Percentiles rank a stretch among this genome's conserved stretches.
Evolutionary conservation across 35 echinoderm and acorn worm species (phyloP).

Genomic region (Ptychodera flava): DNA sequence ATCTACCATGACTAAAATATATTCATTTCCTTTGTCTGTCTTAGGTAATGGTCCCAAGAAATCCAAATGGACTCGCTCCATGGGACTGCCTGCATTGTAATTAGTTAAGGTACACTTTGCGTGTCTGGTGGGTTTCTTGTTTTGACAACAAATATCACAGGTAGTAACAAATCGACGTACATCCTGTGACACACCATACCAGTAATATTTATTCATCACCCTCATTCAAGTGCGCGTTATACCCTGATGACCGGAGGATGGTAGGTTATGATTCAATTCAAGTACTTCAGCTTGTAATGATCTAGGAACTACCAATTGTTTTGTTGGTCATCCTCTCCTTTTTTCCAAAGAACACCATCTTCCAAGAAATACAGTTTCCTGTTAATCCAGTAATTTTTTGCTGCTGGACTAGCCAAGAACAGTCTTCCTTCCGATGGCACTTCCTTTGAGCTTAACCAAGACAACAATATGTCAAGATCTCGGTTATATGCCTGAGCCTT

Average conservation of each 20-base stretch:
- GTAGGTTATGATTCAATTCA: slow-evolving; percentile 26
- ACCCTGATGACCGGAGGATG: background rate
- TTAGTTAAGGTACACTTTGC: background rate
- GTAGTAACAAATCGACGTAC: background rate
- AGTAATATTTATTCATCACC: slow-evolving; percentile 26
- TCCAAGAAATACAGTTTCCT: slow-evolving; percentile 11
- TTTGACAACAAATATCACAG: background rate
- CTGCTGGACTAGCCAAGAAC: background rate
- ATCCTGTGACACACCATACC: slow-evolving; percentile 36
- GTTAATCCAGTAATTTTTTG: slow-evolving; percentile 41
- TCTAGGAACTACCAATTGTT: background rate
- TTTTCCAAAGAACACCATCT: slow-evolving; percentile 15
- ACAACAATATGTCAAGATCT: background rate
- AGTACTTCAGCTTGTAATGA: slow-evolving; percentile 5
- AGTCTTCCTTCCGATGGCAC: background rate
- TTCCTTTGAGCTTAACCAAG: slow-evolving; percentile 19
- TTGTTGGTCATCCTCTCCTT: background rate
- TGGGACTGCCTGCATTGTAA: slow-evolving; percentile 32
- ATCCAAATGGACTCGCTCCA: slow-evolving; percentile 42
- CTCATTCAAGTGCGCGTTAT: no score
- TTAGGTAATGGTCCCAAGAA: slow-evolving; percentile 39
- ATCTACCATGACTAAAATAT: slow-evolving; percentile 34
- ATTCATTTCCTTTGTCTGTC: slow-evolving; percentile 27
- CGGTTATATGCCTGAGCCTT: slow-evolving; percentile 21
- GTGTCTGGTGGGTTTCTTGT: background rate